Conservation (phyloP, 2,113 vertebrate genomes). For the Ophthalmolycus amberensis region DNA sequence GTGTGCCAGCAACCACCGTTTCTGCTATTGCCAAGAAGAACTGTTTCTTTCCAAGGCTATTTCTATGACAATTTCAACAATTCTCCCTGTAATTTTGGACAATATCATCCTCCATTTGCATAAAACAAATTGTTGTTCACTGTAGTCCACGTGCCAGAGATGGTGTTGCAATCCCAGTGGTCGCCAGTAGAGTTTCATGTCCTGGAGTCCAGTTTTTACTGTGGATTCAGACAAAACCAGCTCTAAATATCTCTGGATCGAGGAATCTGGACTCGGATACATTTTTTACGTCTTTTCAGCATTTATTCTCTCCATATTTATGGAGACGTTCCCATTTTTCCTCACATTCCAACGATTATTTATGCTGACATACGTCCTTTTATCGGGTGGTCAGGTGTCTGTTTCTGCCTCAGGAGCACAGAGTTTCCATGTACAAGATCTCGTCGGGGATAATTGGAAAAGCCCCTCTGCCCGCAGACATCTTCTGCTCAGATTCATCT, state of each 20-base stretch:
- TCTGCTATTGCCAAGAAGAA: slow-evolving; percentile 53
- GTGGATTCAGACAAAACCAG: neutral
- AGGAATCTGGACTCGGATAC: neutral
- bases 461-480: slow-evolving; percentile 39
- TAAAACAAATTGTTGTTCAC: slow-evolving; percentile 57
- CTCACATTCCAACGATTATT: neutral
- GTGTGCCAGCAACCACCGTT: slow-evolving; percentile 55
- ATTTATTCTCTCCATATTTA: neutral
- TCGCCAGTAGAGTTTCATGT: slow-evolving; percentile 32
- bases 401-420: slow-evolving; percentile 19
- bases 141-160: slow-evolving; percentile 39
- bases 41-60: slow-evolving; percentile 53
- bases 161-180: slow-evolving; percentile 13
- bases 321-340: neutral
- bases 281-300: neutral
- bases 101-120: slow-evolving; percentile 57
- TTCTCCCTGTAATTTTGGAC: slow-evolving; percentile 61
- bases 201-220: neutral
- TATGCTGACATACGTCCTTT: neutral
- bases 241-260: neutral
- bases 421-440: slow-evolving; percentile 28
- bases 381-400: slow-evolving; percentile 42
- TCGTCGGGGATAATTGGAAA: slow-evolving; percentile 37
- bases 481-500: slow-evolving; percentile 26
- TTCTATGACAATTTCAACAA: slow-evolving; percentile 62